Percentiles rank a stretch among this genome's conserved stretches.
These are phyloP conservation scores for Brachyptera putata DNA, from an alignment of 2,888 invertebrate species.

Conservation along the genomic window DNA sequence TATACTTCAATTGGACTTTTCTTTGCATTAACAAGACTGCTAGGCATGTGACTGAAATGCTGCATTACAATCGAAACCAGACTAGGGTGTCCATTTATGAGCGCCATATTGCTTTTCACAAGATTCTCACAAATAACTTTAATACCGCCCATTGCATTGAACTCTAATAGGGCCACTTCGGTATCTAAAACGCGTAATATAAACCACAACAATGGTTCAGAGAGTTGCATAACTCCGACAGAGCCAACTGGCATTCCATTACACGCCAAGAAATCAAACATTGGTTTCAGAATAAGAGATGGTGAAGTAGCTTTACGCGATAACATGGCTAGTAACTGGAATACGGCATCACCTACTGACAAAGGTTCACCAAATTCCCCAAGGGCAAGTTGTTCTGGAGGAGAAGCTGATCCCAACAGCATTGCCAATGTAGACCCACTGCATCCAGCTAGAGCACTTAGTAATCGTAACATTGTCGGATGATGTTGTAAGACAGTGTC, in stretches of 20 bases:
- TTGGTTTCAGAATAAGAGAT: conserved; percentile 69
- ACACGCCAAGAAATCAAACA: conserved; percentile 65
- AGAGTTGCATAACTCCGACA: conserved; percentile 57
- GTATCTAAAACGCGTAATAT: conserved; percentile 74
- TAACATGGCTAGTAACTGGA: conserved; percentile 72
- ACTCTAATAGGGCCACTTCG: conserved; percentile 67
- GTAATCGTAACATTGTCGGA: conserved; percentile 76
- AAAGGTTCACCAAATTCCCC: conserved; percentile 55
- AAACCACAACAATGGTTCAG: conserved; percentile 83
- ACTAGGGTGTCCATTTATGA: conserved; percentile 65
- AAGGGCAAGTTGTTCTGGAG: conserved; percentile 39
- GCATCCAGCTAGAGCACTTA: conserved; percentile 75
- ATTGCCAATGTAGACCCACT: conserved; percentile 65
- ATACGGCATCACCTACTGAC: conserved; percentile 83
- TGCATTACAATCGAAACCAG: conserved; percentile 63
- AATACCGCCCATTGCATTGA: conserved; percentile 61
- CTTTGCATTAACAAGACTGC: not conserved
- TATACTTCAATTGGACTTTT: too few relatives aligned
- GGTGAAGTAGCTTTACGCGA: conserved; percentile 63
- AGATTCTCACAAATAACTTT: conserved; percentile 76
- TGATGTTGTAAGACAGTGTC: conserved; percentile 75
- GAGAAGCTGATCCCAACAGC: conserved; percentile 51
- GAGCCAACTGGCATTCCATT: too few relatives aligned
- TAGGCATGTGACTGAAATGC: conserved; percentile 53
- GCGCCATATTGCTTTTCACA: conserved; percentile 65